Base-by-base conservation (phyloP, 2,113 vertebrate genomes). In the Oncorhynchus kisutch region DNA sequence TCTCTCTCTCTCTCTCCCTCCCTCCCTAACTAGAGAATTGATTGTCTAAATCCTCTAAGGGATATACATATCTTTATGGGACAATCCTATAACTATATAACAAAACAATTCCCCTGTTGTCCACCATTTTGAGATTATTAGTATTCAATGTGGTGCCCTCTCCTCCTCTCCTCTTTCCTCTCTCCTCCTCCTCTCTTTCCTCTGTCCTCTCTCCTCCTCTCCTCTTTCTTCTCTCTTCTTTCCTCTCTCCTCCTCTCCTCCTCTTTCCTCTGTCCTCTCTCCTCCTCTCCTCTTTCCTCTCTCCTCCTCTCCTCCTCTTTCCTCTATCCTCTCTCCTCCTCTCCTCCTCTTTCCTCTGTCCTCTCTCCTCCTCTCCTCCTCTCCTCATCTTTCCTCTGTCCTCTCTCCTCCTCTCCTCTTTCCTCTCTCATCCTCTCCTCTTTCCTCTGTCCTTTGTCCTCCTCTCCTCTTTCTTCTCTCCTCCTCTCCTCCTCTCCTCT, bases 141-240 rank as follows among this genome's bases (percentile, higher is more conserved):
- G 88, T 89, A 91, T 91, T 90, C 91, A 70, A 31, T 75, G 82
- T 87, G 83, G 83, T 16, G 76, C 2, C 5, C 5, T 31, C 31
- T 31, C 31, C 31, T 31, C 31, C 4, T 4, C 4, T 31, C 6
- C 69, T 25, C 69, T 14, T n/a, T 84, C 70, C 69, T 54, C 75
- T 82, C 11, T 24, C 31, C 74, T 60, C 66, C 73, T 70, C 39
- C 49, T 70, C 62, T 5, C 62, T 20, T 27, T 51, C 27, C 2
- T 31, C 25, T 14, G 2, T 39, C 29, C 22, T 29, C 62, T 25
- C 11, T 24, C 31, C 13, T 14, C 25, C 25, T 25, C 25, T 25
- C 25, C 25, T 27, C 25, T 27, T 2, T 29, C 13, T 67, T 68
- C 39, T 67, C 25, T 27, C 39, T 67, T 68, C 45, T 67, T 27